Evolutionary conservation across 64 coral and sea anemone genomes (phyloP), one percentile per base, ranked within the genome.

Genomic region (Hydrozoanthus tunicans): DNA sequence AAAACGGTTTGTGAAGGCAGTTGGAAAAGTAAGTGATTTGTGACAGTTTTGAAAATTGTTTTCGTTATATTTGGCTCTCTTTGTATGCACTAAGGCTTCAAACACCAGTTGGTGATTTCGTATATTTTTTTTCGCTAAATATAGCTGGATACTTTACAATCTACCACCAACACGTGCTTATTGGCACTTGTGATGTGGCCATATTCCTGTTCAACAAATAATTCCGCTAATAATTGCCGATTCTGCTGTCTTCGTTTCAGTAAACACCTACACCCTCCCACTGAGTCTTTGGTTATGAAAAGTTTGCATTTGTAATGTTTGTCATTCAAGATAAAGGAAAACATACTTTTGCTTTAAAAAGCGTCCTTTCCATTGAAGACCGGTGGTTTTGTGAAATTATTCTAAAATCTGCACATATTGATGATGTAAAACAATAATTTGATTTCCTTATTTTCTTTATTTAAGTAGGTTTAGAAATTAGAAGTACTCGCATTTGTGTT

Each of bases 21-120:
- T 56, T 69, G 84, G 69, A 61, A 73, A 59, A 88, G 84, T 88
- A 74, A 88, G 84, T 88, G 84, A 88, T 9, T 88, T 88, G 59
- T 74, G 67, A 51, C 56, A 56, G 64, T 73, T 75, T 27, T 43
- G 43, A 27, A 74, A 51, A 3, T 55, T 59, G 10, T 73, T 58
- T 73, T 88, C 23, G 13, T 70, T 17, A 55, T 55, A 17, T 26
- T 12, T 70, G 70, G 11, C 74, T 55, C 69, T 74, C 11, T 55
- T 20, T 58, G 10, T 70, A 59, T 59, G 59, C 13, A 15, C 69
- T 23, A 75, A 52, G 24, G 55, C 67, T 73, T 75, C 24, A 14
- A 43, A 26, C 60, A 32, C 27, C 17, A 73, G 3, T 58, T 57
- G 55, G 58, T 27, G 4, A 14, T 73, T 26, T 32, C 15, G 17